Conservation (phyloP, 37 sponge, comb jelly and placozoan species). For the Geodia barretti region DNA sequence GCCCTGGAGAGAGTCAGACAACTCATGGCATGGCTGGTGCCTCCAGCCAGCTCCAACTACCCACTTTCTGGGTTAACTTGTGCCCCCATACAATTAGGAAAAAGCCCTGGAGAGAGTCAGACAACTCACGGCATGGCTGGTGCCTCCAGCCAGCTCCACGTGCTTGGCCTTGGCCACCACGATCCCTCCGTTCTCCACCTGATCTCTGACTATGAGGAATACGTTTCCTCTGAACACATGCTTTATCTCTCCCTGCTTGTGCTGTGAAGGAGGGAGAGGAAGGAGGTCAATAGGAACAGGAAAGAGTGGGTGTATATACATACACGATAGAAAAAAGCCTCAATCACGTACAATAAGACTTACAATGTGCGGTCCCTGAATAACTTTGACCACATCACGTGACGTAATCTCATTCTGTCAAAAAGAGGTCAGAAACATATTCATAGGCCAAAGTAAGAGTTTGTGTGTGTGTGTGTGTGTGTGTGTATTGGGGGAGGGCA, state of each 20-base stretch:
- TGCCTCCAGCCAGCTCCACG: conserved; percentile 85
- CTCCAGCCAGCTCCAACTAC: too few relatives aligned
- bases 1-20: too few relatives aligned
- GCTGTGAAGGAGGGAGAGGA: conserved; percentile 20
- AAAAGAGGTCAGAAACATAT: not conserved
- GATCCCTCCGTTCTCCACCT: conserved; percentile 92
- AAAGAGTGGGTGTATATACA: too few relatives aligned
- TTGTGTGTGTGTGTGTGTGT: not conserved
- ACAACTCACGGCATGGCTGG: conserved; percentile 23
- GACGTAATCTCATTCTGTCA: conserved; percentile 71
- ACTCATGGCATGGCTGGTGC: too few relatives aligned
- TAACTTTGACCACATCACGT: conserved; percentile 80
- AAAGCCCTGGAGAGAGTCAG: too few relatives aligned
- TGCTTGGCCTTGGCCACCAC: conserved; percentile 82
- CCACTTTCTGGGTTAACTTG: too few relatives aligned
- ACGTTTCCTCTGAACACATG: conserved; percentile 86
- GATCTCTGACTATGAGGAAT: conserved; percentile 72
- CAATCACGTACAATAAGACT: too few relatives aligned
- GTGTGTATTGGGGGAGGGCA: not conserved
- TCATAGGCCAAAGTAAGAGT: not conserved
- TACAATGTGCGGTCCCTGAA: conserved; percentile 77
- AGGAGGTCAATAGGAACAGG: not conserved
- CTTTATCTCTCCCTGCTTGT: conserved; percentile 88
- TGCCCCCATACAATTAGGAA: too few relatives aligned
- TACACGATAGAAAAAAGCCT: too few relatives aligned